phyloP scores from a whole-genome alignment of 1,140 invertebrate species.

The Gryon sp. region DNA sequence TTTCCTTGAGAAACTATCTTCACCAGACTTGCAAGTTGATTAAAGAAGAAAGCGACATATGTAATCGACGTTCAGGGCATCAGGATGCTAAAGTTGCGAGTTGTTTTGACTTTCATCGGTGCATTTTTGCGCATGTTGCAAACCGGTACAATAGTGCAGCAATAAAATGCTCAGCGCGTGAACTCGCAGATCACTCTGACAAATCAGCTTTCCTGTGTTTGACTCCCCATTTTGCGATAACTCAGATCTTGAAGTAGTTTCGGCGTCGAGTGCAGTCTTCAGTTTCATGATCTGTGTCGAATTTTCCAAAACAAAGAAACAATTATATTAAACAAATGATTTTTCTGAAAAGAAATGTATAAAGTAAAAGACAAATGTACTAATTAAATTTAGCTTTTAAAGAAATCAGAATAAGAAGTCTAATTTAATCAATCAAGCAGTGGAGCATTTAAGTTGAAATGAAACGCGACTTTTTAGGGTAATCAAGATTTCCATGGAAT shows the following conservation, averaged over 20 bases:
- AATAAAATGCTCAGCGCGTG: slow-evolving; percentile 90
- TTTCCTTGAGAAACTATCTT: too few relatives aligned
- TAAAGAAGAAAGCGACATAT: too few relatives aligned
- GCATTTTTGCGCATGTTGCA: slow-evolving; percentile 84
- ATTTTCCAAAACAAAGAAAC: neutral
- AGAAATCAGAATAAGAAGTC: too few relatives aligned
- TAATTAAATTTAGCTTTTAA: too few relatives aligned
- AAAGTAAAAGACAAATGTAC: too few relatives aligned
- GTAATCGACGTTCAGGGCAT: neutral
- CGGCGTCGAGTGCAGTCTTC: slow-evolving; percentile 85
- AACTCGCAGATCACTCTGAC: slow-evolving; percentile 86
- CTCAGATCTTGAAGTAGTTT: slow-evolving; percentile 80
- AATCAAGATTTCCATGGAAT: slow-evolving; percentile 6
- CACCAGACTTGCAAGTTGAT: too few relatives aligned
- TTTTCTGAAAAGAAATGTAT: too few relatives aligned
- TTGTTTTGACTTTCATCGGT: slow-evolving; percentile 66
- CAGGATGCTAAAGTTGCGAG: slow-evolving; percentile 51
- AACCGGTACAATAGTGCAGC: slow-evolving; percentile 90
- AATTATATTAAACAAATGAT: too few relatives aligned
- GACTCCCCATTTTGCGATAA: slow-evolving; percentile 74
- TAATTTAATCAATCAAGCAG: too few relatives aligned
- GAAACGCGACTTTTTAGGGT: too few relatives aligned
- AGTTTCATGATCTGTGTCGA: slow-evolving; percentile 85
- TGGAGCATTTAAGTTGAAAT: too few relatives aligned
- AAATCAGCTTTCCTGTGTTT: slow-evolving; percentile 81